Evolutionary conservation across 2,888 invertebrate species (phyloP), one percentile per base, ranked within the genome.

Genomic region (Zeuzera pyrina): DNA sequence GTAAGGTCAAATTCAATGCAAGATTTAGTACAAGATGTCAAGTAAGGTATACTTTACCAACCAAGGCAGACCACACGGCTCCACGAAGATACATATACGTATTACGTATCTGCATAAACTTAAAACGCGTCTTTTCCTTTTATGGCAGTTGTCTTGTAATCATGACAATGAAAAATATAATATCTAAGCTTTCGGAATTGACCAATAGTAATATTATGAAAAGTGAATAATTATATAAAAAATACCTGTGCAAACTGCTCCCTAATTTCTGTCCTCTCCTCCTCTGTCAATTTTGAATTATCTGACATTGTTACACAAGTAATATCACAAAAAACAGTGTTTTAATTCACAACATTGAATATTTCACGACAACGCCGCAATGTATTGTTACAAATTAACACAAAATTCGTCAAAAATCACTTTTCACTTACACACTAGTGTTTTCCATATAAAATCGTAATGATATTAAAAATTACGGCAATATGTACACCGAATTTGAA

Each of bases 231-330:
- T n/a, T 11, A 11, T 15, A 8, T 41, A 76, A 85, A 85, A 48
- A 45, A 43, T 85, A 92, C 92, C 84, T 88, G 87, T 52, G 85
- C 85, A 64, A 92, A 92, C 64, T 91, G 90, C 76, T 91, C 91
- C 58, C 87, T 86, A 57, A 93, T 88, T 78, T 93, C 93, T 41
- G 87, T 77, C 52, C 87, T 86, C 78, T 92, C 91, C 60, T 92
- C 91, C 36, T 85, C 84, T 38, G 87, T 87, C 59, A 89, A 71
- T 70, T 85, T 85, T 47, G 84, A 72, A 67, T 84, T 79, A 61
- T 83, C 81, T 66, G 83, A 74, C 83, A 84, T 83, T 45, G 61
- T 73, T n/a, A 14, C 68, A 57, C 55, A 56, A 50, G 52, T 64
- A 55, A 55, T 57, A 56, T 60, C 72, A 74, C 70, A 71, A 65